Conservation (phyloP, 2,888 invertebrate genomes). For the Phyto melanocephala region DNA sequence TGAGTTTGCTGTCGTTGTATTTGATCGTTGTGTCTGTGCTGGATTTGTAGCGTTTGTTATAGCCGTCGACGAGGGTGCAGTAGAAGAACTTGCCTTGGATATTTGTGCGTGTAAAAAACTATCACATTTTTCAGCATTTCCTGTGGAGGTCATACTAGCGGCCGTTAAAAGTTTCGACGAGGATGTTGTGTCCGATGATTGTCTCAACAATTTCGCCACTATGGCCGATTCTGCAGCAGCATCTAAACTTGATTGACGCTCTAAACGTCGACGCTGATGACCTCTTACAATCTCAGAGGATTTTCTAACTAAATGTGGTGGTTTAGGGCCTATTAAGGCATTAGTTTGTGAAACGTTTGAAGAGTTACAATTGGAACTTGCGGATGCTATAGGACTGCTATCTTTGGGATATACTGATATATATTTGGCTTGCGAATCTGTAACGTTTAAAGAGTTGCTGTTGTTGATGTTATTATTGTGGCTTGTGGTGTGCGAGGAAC, state of each 20-base stretch:
- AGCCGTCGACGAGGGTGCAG: slow-evolving; percentile 51
- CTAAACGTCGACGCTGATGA: slow-evolving; percentile 71
- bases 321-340: slow-evolving; percentile 63
- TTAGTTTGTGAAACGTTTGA: slow-evolving; percentile 45
- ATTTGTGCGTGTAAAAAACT: slow-evolving; percentile 73
- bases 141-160: slow-evolving; percentile 14
- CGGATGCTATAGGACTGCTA: slow-evolving; percentile 62
- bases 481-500: slow-evolving; percentile 65
- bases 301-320: slow-evolving; percentile 71
- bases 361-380: slow-evolving; percentile 30
- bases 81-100: slow-evolving; percentile 41
- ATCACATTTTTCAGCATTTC: slow-evolving; percentile 64
- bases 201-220: slow-evolving; percentile 71
- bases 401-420: slow-evolving; percentile 75
- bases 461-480: slow-evolving; percentile 38
- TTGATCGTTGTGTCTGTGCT: slow-evolving; percentile 57
- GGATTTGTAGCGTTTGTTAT: slow-evolving; percentile 63
- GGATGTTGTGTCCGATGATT: slow-evolving; percentile 70
- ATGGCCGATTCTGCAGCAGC: slow-evolving; percentile 70
- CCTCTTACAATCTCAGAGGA: slow-evolving; percentile 74
- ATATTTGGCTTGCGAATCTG: slow-evolving; percentile 70
- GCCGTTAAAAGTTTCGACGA: slow-evolving; percentile 60
- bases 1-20: slow-evolving; percentile 46
- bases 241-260: slow-evolving; percentile 76
- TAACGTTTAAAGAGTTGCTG: slow-evolving; percentile 36